Evolutionary conservation across 2,888 invertebrate genomes (phyloP).

Genomic region (Ditula angustiorana): DNA sequence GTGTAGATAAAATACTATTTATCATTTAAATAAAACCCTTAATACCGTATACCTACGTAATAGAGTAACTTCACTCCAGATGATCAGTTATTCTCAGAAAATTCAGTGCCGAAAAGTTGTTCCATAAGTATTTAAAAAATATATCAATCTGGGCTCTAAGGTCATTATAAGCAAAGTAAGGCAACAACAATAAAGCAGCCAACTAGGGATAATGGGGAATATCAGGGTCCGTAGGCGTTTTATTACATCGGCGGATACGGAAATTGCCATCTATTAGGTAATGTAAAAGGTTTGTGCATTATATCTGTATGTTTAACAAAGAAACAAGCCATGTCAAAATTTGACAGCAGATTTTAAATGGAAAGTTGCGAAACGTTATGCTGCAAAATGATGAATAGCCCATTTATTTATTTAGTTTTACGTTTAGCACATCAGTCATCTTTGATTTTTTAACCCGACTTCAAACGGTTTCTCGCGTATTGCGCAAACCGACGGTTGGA

Average conservation of each 20-base stretch:
- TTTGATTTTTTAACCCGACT: background rate
- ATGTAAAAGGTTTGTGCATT: background rate
- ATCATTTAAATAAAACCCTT: too few species aligned
- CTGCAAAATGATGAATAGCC: background rate
- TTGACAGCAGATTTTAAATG: background rate
- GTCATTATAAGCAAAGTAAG: background rate
- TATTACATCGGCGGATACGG: constrained; percentile 1
- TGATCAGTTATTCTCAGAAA: background rate
- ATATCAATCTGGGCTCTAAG: background rate
- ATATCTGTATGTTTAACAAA: background rate
- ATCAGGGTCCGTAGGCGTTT: background rate
- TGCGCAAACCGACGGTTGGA: too few species aligned
- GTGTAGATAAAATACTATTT: too few species aligned
- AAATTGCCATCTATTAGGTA: background rate
- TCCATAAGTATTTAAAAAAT: too few species aligned
- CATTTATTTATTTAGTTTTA: background rate
- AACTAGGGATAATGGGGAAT: background rate
- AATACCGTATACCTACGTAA: background rate
- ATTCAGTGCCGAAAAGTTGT: background rate
- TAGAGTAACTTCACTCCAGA: background rate
- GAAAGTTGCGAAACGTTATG: background rate
- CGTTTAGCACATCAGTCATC: background rate
- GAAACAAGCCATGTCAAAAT: background rate
- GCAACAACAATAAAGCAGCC: background rate
- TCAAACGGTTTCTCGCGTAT: background rate